Evolutionary conservation across 2,113 vertebrate species (phyloP).

Genomic region (Apteryx owenii): DNA sequence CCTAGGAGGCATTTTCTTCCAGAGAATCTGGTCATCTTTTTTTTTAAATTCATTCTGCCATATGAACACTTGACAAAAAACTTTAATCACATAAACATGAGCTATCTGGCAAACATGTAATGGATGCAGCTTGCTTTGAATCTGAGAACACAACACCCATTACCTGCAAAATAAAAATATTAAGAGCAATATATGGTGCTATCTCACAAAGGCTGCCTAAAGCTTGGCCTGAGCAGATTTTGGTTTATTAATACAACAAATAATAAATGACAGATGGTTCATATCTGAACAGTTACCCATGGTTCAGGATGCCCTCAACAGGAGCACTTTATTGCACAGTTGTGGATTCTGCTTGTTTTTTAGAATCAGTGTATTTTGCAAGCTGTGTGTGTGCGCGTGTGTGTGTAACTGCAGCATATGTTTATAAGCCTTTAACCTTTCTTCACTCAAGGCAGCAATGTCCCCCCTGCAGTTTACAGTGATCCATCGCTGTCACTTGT

Average conservation of each 20-base stretch:
- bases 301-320: neutral
- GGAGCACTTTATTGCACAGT: neutral
- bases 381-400: neutral
- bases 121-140: neutral
- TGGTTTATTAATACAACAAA: neutral
- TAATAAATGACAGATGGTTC: neutral
- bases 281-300: neutral
- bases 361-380: neutral
- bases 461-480: neutral
- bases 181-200: neutral
- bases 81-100: neutral
- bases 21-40: neutral
- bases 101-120: neutral
- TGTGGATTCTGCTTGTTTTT: neutral
- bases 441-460: neutral
- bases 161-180: neutral
- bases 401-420: neutral
- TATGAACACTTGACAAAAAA: neutral
- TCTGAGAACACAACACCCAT: neutral
- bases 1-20: neutral
- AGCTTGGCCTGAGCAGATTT: neutral
- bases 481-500: conserved; percentile 10
- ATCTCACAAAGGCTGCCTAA: neutral
- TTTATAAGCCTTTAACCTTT: conserved; percentile 28
- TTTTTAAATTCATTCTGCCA: neutral